Conservation (phyloP, 2,888 invertebrate genomes). For the Glaucopsyche alexis region DNA sequence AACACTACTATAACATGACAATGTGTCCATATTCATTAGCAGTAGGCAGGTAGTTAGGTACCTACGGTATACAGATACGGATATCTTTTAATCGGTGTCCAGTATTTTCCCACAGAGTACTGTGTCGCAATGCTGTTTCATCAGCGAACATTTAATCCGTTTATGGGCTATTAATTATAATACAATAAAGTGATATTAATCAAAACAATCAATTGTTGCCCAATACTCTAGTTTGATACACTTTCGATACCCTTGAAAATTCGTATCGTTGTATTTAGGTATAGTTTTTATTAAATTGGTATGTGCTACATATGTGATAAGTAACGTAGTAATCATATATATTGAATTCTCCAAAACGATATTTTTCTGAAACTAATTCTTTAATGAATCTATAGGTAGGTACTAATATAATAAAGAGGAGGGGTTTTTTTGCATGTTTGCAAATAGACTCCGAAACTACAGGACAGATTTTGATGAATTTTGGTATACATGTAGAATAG, state of each 20-base stretch:
- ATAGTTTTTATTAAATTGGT: neutral
- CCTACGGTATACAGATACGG: too few species aligned
- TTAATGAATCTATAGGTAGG: too few species aligned
- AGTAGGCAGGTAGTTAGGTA: too few species aligned
- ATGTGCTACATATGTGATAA: neutral
- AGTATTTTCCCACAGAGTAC: conserved; percentile 10
- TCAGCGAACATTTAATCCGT: conserved; percentile 33
- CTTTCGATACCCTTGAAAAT: conserved; percentile 38
- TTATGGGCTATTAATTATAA: conserved; percentile 34
- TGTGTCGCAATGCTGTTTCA: conserved; percentile 32
- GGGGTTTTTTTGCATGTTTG: too few species aligned
- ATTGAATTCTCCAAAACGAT: too few species aligned
- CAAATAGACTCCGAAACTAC: too few species aligned
- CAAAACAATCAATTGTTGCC: conserved; percentile 34
- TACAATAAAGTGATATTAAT: conserved; percentile 36
- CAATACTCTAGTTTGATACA: conserved; percentile 31
- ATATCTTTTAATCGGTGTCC: neutral
- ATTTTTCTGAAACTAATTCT: too few species aligned
- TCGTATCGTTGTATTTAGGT: neutral
- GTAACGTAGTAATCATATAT: neutral
- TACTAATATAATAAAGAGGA: too few species aligned
- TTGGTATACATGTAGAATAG: too few species aligned
- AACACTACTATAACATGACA: too few species aligned
- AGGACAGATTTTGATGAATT: too few species aligned
- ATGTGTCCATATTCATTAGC: too few species aligned